Percentiles rank a stretch among this genome's conserved stretches.
Evolutionary conservation across 2,888 invertebrate species (phyloP).

Genomic region (Chrysopilus asiliformis): DNA sequence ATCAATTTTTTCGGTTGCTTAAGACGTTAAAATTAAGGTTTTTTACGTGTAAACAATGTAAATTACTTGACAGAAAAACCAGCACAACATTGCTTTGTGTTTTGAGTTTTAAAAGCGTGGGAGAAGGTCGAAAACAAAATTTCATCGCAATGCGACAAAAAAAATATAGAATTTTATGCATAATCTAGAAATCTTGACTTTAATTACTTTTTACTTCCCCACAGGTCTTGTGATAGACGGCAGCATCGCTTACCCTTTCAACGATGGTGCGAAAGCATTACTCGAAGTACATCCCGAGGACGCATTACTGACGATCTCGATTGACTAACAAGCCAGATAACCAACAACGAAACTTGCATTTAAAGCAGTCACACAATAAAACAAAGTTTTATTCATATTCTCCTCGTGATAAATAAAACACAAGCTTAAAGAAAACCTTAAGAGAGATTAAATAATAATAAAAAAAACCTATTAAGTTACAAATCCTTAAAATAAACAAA

Average conservation of each 20-base stretch:
- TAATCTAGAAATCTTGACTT: background rate
- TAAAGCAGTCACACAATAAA: background rate
- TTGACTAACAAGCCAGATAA: conserved; percentile 24
- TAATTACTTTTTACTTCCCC: conserved; percentile 8
- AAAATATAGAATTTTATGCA: background rate
- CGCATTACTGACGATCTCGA: conserved; percentile 62
- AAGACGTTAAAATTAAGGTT: too few species aligned
- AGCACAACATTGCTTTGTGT: too few species aligned
- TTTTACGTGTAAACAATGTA: too few species aligned
- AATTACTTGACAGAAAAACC: too few species aligned
- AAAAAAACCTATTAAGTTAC: background rate
- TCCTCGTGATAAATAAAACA: background rate
- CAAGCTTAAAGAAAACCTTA: background rate
- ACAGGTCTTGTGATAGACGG: conserved; percentile 87
- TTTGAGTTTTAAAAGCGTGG: too few species aligned
- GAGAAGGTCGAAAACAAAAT: background rate
- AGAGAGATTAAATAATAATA: background rate
- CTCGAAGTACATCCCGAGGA: conserved; percentile 79
- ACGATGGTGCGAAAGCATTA: conserved; percentile 78
- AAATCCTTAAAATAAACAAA: background rate
- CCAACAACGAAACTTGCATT: background rate
- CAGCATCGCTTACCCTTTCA: conserved; percentile 84
- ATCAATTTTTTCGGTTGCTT: too few species aligned
- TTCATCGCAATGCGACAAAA: background rate
- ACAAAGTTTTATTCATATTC: background rate